Evolutionary conservation across 2,888 invertebrate species (phyloP).

Genomic region (Encarsia formosa): DNA sequence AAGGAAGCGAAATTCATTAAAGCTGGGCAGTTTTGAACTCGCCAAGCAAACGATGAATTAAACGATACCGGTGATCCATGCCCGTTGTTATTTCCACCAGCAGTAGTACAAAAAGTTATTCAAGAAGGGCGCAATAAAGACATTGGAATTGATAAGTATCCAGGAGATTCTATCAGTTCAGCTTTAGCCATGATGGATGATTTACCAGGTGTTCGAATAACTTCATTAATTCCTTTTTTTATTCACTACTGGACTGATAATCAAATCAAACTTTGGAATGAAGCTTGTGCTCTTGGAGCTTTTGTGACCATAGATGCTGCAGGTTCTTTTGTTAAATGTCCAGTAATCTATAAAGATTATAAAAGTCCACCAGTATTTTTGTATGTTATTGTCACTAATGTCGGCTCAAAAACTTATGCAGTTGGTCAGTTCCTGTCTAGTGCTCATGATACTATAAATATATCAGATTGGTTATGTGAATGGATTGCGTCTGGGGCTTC

Average conservation of each 20-base stretch:
- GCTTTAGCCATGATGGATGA: background rate
- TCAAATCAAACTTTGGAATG: slow-evolving; percentile 5
- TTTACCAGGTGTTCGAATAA: background rate
- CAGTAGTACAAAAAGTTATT: background rate
- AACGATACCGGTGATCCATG: background rate
- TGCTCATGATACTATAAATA: background rate
- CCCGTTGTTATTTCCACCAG: background rate
- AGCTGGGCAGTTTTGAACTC: background rate
- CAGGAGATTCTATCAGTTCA: slow-evolving; percentile 1
- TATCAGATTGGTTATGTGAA: background rate
- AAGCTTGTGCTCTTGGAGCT: background rate
- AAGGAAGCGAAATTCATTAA: background rate
- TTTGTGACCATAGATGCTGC: slow-evolving; percentile 1
- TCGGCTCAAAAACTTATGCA: background rate
- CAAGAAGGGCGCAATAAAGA: background rate
- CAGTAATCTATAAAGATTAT: background rate
- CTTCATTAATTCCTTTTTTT: background rate
- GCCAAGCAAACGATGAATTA: background rate
- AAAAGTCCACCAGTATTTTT: background rate
- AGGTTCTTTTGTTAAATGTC: background rate
- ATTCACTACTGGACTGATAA: background rate
- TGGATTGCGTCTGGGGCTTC: background rate
- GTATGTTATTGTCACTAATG: background rate
- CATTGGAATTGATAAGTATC: background rate
- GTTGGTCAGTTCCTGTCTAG: background rate